phyloP scores from a whole-genome alignment of 2,888 invertebrate species.

The Cryptosula pallasiana region DNA sequence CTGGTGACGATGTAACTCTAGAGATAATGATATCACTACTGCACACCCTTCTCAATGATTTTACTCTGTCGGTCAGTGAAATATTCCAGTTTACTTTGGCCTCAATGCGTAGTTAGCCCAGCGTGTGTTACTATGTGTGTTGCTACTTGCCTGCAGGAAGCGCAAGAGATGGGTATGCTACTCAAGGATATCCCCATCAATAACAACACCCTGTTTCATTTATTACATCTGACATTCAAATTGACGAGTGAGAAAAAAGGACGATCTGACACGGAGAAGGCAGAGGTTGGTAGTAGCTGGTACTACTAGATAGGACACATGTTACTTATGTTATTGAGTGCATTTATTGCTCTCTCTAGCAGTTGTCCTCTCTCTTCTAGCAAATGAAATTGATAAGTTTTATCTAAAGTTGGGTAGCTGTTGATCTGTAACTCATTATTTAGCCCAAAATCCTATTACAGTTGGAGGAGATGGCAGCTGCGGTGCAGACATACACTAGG shows the following conservation, averaged over 20 bases:
- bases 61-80: not conserved
- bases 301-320: no score
- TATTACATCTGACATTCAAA: conserved; percentile 36
- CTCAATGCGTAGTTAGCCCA: not conserved
- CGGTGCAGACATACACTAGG: not conserved
- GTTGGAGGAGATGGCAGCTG: not conserved
- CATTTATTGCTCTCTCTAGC: no score
- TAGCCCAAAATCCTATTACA: not conserved
- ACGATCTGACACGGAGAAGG: not conserved
- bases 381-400: no score
- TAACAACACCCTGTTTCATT: conserved; percentile 42
- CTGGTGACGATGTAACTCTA: not conserved
- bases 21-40: not conserved
- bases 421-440: no score
- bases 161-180: conserved; percentile 41
- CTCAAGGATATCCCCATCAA: conserved; percentile 46
- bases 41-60: conserved; percentile 11
- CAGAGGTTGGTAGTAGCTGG: not conserved
- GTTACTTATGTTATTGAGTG: no score
- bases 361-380: no score
- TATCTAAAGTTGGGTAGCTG: no score
- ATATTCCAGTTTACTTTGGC: not conserved
- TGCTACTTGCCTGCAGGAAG: conserved; percentile 40
- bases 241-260: conserved; percentile 9
- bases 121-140: no score